These are phyloP conservation scores for Trialeurodes vaporariorum DNA, from an alignment of 1,140 invertebrate species.

Conservation along the genomic window DNA sequence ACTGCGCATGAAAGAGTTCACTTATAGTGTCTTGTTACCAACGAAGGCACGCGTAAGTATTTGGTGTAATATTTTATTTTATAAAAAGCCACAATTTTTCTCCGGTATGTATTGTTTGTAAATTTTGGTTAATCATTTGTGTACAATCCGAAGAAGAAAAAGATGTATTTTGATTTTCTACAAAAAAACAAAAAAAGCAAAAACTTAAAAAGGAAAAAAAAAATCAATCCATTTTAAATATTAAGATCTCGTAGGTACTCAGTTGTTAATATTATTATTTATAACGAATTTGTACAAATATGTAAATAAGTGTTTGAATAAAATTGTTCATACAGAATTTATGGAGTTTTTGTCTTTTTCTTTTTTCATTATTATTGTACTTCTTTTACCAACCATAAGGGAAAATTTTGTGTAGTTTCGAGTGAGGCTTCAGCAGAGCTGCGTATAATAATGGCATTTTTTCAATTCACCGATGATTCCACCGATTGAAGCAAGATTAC, in stretches of 20 bases:
- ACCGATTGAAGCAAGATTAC: no score
- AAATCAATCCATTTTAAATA: background rate
- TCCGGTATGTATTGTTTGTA: background rate
- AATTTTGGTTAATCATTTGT: background rate
- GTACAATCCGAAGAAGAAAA: background rate
- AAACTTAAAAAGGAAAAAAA: background rate
- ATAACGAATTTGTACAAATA: background rate
- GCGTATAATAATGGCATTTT: no score
- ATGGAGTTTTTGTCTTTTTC: no score
- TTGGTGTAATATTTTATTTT: background rate
- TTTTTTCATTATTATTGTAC: background rate
- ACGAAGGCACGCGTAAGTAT: no score
- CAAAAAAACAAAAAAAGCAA: background rate
- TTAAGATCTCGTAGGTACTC: background rate
- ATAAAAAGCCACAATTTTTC: background rate
- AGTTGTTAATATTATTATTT: background rate
- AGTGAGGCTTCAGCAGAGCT: no score
- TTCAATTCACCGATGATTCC: no score
- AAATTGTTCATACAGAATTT: slow-evolving; percentile 1
- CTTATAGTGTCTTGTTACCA: no score
- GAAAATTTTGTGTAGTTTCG: no score
- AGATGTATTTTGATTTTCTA: background rate
- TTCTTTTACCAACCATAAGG: no score
- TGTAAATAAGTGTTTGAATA: background rate
- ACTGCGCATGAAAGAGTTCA: no score